phyloP scores from a whole-genome alignment of 64 coral and sea anemone species.

The Porites australiensis region DNA sequence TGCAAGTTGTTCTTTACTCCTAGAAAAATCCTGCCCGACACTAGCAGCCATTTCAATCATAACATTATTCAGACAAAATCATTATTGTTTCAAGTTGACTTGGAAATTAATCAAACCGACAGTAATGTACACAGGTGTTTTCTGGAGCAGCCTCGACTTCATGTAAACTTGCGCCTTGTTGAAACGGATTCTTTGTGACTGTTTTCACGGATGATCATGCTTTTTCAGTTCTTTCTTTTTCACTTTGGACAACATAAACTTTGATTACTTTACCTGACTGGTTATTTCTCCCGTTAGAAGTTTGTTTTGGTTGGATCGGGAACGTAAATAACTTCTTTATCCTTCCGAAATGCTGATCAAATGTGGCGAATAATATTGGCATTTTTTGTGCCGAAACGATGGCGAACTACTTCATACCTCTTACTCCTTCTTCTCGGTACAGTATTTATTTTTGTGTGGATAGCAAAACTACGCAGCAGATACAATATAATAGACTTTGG shows the following conservation, averaged over 20 bases:
- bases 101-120: too few relatives aligned
- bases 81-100: background rate
- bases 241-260: background rate
- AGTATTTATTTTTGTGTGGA: background rate
- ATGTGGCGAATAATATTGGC: background rate
- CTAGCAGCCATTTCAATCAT: background rate
- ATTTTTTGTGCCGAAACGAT: conserved; percentile 4
- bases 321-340: background rate
- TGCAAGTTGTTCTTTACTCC: background rate
- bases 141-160: background rate
- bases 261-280: too few relatives aligned
- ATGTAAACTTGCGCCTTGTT: background rate
- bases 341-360: background rate
- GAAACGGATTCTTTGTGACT: too few relatives aligned
- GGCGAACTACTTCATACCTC: background rate
- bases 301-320: too few relatives aligned
- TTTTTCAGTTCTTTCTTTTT: background rate
- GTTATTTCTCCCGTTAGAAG: too few relatives aligned
- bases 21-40: background rate
- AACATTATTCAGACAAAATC: background rate
- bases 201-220: background rate
- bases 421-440: background rate
- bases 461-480: background rate
- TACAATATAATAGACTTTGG: background rate
- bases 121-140: background rate